These are phyloP conservation scores for Rhinichthys osculus DNA, from an alignment of 2,797 vertebrate species.

Conservation along the genomic window DNA sequence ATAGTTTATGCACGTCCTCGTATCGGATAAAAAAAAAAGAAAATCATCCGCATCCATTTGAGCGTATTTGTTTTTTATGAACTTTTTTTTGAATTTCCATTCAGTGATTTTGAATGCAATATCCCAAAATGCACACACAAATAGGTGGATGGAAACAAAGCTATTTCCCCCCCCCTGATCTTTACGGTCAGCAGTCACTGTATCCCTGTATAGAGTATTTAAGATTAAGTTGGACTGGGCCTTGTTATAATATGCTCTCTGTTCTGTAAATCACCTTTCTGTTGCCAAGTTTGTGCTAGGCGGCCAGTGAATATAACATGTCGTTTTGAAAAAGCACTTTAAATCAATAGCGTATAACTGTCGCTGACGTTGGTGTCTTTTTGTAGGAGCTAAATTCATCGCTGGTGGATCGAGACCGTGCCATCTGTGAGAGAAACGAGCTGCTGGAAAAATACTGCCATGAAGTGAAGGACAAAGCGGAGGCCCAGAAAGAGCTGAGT, in stretches of 20 bases:
- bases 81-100: background rate
- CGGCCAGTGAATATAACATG: background rate
- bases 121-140: background rate
- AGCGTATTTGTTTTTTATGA: background rate
- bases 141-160: background rate
- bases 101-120: background rate
- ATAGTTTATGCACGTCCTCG: background rate
- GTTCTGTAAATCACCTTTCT: constrained; percentile 24
- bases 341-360: constrained; percentile 38
- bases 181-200: background rate
- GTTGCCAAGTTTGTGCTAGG: constrained; percentile 11
- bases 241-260: background rate
- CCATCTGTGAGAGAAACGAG: constrained; percentile 90
- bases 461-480: constrained; percentile 91
- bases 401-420: constrained; percentile 87
- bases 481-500: constrained; percentile 90
- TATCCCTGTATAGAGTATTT: background rate
- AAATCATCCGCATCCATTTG: background rate
- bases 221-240: background rate
- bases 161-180: background rate
- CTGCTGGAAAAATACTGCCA: constrained; percentile 94
- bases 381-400: constrained; percentile 87
- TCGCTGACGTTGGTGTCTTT: constrained; percentile 48
- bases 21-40: background rate
- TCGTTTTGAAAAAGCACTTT: constrained; percentile 37